Evolutionary conservation across 2,888 invertebrate genomes (phyloP).

Genomic region (Eugnorisma glareosa): DNA sequence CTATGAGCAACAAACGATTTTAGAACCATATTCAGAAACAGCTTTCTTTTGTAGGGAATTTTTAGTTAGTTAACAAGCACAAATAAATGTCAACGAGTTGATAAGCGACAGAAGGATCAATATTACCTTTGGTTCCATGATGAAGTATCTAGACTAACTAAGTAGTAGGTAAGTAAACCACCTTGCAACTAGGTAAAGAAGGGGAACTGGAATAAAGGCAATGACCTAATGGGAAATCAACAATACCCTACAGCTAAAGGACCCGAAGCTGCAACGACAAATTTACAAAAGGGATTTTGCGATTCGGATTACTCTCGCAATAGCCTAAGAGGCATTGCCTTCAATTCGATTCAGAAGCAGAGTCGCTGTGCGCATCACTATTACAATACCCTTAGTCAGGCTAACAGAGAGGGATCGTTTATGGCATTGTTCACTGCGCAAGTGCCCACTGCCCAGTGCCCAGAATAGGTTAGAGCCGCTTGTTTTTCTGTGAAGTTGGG

Average conservation of each 20-base stretch:
- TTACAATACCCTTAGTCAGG: neutral
- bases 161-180: neutral
- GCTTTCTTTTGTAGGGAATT: constrained; percentile 6
- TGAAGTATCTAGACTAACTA: neutral
- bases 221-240: neutral
- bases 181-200: neutral
- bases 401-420: neutral
- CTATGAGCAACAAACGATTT: constrained; percentile 43
- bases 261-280: neutral
- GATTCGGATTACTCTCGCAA: neutral
- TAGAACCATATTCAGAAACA: constrained; percentile 18
- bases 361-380: neutral
- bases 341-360: constrained; percentile 1
- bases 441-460: neutral
- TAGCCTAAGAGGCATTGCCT: neutral
- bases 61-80: constrained; percentile 13
- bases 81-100: constrained; percentile 6
- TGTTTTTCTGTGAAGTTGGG: neutral
- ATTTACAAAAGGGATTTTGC: neutral
- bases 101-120: neutral
- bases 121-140: neutral
- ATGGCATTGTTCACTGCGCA: neutral
- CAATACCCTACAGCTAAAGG: neutral
- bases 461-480: neutral
- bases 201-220: neutral